Evolutionary conservation across 1,140 invertebrate genomes (phyloP), one percentile per base, ranked within the genome.

Genomic region (Meloidogyne hapla): DNA sequence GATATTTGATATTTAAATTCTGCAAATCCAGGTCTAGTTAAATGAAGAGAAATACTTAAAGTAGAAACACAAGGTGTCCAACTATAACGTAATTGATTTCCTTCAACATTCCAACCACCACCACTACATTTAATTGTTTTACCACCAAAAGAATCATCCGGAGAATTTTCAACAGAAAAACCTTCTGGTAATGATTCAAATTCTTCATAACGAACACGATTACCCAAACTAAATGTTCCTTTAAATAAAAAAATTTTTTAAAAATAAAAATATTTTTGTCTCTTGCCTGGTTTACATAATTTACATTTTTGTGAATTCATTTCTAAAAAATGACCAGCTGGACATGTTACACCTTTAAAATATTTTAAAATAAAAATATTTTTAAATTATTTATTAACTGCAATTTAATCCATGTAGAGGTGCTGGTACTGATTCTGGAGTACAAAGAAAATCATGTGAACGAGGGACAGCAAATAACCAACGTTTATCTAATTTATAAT

Each of bases 171-270:
- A 15, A 78, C 64, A 33, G 77, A 63, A 62, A 78, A 78, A 12
- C 85, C 85, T 26, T 69, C 38, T 1, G 85, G 85, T 28, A 87
- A 67, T 65, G 18, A 61, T 10, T 75, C 69, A 61, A 86, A 86
- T 61, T 81, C 78, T 45, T 86, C 86, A 75, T 83, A 86, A 45
- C 85, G 77, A 21, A 85, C 72, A 45, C 86, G 85, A 38, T 82
- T 81, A 9, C 85, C 85, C 25, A 86, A 69, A 76, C 80, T 83
- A 76, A 85, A 86, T 15, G 79, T 77, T 33, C 84, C 84, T 85
- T 40, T 42, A 74, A 64, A 75, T 38, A 2, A 48, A 61, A 25
- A 63, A 4, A 40, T 15, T 18, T 33, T 21, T 67, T 69, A 10
- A 25, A 21, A 18, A 25, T 13, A 67, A 45, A 42, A 40, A 63